Evolutionary conservation across 2,888 invertebrate genomes (phyloP), one percentile per base, ranked within the genome.

Genomic region (Bellardia bayeri): DNA sequence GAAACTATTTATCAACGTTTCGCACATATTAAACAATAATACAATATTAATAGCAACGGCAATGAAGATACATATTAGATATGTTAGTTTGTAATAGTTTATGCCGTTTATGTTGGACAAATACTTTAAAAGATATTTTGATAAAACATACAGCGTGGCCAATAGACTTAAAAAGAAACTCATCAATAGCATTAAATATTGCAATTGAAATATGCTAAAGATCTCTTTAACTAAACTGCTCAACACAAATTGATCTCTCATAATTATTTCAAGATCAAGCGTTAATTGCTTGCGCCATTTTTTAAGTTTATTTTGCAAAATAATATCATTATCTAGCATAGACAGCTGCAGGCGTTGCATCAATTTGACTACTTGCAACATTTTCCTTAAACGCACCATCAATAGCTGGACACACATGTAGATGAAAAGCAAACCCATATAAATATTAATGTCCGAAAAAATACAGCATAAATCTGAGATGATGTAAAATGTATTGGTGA

Each of bases 1-100:
- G 40, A 80, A 80, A 23, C 63, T 63, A 4, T 40, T 2, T 0
- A 51, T 68, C 63, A 89, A 80, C 0, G 58, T 33, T 5, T 85
- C 85, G 9, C 89, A 91, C 4, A 90, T 61, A 14, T 84, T 74
- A 54, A 90, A 91, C 9, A 86, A 56, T 37, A 89, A 69, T 64
- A 89, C 7, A 0, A 89, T 11, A 23, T 90, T 23, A 23, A 23
- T 23, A 23, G 23, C 23, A 23, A 23, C 23, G 23, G 23, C 1
- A 23, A 23, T 23, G 23, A 23, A 23, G 0, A 23, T 23, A 23
- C 0, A 23, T 23, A 23, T 23, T 23, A 23, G 0, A 23, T 23
- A 23, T 23, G 23, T 23, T 23, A 1, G 0, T 23, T 23, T 0
- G 23, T 23, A 23, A 23, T 23, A 23, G 23, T 23, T 23, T 23